phyloP scores from a whole-genome alignment of 2,113 vertebrate genomes.

The Chloebia gouldiae region DNA sequence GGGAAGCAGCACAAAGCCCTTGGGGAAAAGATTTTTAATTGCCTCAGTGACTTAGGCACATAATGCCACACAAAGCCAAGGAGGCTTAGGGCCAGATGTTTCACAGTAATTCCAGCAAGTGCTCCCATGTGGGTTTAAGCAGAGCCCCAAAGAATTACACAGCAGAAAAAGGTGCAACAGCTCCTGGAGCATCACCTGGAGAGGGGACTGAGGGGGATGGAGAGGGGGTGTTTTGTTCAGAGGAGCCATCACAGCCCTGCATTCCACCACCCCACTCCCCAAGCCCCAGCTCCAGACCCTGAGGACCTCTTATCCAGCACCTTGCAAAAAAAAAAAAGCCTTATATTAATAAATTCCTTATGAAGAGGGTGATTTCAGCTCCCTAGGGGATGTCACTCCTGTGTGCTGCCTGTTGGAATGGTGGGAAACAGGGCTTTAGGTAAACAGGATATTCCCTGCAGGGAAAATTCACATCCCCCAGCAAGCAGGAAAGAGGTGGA shows the following conservation, averaged over 20 bases:
- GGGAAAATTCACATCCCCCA: background rate
- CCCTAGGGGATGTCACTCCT: background rate
- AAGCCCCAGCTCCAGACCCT: background rate
- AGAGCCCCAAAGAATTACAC: background rate
- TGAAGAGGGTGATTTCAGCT: background rate
- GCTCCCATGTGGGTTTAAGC: background rate
- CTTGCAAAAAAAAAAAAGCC: background rate
- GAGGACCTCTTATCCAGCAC: background rate
- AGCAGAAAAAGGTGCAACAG: background rate
- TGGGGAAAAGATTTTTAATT: background rate
- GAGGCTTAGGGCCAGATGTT: background rate
- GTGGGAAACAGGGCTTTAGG: background rate
- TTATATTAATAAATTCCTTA: background rate
- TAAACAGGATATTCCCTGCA: conserved; percentile 24
- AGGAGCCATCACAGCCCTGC: background rate
- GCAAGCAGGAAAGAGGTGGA: background rate
- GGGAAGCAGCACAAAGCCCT: background rate
- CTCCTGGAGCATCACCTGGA: background rate
- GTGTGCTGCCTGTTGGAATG: background rate
- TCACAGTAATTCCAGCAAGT: fast-evolving
- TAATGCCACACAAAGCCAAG: background rate
- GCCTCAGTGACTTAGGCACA: background rate
- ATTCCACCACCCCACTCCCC: background rate
- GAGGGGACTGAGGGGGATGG: background rate
- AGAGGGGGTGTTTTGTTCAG: background rate